These are phyloP conservation scores for Choristoneura fumiferana DNA, from an alignment of 1,140 invertebrate species.

Conservation along the genomic window DNA sequence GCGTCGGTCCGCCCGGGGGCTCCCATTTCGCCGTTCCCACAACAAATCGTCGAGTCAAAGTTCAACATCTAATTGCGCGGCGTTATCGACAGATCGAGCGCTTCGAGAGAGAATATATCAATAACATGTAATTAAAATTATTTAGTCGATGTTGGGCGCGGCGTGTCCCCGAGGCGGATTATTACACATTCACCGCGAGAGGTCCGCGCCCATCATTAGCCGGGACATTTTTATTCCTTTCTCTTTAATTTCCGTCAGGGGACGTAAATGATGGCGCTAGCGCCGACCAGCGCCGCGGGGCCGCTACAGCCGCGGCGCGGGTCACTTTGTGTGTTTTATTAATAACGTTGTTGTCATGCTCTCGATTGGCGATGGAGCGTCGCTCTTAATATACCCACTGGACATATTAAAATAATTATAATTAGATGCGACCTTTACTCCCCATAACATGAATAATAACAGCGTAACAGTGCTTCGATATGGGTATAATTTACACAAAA, in stretches of 20 bases:
- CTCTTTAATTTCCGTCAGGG: constrained; percentile 73
- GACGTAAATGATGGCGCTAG: constrained; percentile 66
- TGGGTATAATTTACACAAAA: constrained; percentile 18
- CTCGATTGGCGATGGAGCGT: constrained; percentile 21
- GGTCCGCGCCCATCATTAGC: constrained; percentile 61
- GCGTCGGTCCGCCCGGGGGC: constrained; percentile 26
- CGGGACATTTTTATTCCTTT: constrained; percentile 72
- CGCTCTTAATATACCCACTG: constrained; percentile 22
- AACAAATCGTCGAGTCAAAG: constrained; percentile 67
- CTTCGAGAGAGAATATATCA: constrained; percentile 66
- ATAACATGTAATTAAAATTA: constrained; percentile 78
- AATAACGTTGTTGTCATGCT: constrained; percentile 33
- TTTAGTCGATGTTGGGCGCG: constrained; percentile 49
- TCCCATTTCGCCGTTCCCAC: constrained; percentile 65
- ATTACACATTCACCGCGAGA: constrained; percentile 70
- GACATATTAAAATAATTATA: constrained; percentile 35
- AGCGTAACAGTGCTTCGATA: constrained; percentile 21
- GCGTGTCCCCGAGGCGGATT: constrained; percentile 61
- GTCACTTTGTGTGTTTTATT: constrained; percentile 40
- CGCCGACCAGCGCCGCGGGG: constrained; percentile 53
- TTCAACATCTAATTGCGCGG: constrained; percentile 68
- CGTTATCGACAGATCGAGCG: constrained; percentile 64
- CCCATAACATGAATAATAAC: constrained; percentile 33
- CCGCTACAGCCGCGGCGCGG: constrained; percentile 33
- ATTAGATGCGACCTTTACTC: constrained; percentile 22